These are phyloP conservation scores for Crotalus helleri DNA, from an alignment of 2,113 vertebrate species.

Conservation along the genomic window DNA sequence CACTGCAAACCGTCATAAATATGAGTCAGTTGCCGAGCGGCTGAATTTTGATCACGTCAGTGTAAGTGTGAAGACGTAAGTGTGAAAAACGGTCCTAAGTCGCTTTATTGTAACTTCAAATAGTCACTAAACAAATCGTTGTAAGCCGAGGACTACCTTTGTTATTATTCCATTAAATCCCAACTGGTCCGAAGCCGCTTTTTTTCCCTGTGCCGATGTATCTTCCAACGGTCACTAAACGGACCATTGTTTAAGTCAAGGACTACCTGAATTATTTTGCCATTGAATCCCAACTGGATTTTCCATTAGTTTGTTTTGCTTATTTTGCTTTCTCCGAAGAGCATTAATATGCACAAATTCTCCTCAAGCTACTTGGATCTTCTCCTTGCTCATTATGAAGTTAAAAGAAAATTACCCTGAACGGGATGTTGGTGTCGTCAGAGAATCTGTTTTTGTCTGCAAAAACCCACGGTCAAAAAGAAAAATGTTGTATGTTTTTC, in stretches of 20 bases:
- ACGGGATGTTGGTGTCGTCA: not conserved
- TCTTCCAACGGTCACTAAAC: not conserved
- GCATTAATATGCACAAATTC: not conserved
- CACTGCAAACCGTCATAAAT: not conserved
- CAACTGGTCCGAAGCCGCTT: no score
- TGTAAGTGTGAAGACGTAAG: no score
- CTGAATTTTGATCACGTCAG: not conserved
- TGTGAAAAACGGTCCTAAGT: not conserved
- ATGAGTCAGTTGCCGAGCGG: not conserved
- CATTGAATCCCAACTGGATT: not conserved
- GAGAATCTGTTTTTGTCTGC: not conserved
- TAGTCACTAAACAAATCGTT: not conserved
- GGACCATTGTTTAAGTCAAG: no score
- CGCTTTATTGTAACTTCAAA: not conserved
- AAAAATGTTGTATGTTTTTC: not conserved
- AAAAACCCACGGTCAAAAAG: not conserved
- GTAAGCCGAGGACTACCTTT: not conserved
- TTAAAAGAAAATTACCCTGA: not conserved
- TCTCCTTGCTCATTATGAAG: not conserved
- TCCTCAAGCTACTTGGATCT: not conserved
- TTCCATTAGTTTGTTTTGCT: not conserved
- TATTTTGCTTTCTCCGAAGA: not conserved
- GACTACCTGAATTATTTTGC: not conserved
- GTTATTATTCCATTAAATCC: not conserved
- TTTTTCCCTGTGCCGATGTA: not conserved